Base-by-base conservation (phyloP, 2,888 invertebrate species). In the Sarcophaga caerulescens region DNA sequence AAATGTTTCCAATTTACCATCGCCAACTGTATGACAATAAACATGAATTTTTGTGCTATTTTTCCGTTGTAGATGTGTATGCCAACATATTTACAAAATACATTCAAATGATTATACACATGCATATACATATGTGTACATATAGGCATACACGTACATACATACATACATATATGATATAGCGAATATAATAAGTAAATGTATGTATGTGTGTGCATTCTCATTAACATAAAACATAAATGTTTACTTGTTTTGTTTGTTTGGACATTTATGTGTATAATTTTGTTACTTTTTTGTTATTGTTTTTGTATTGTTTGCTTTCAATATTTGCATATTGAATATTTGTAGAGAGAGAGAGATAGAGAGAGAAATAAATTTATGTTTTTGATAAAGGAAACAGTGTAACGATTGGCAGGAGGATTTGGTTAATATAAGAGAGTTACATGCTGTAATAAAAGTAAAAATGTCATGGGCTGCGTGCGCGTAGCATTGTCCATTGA, bases 181-280 rank as follows among this genome's bases (percentile, higher is more conserved):
- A 35, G 35, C 6, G 35, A 35, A 35, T 35, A 35, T 35, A 35
- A 3, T 66, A 19, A 21, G 45, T n/a, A 62, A n/a, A 12, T 60
- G 11, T 12, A 14, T 19, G 59, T 1, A 57, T 47, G 10, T 63
- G 14, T 63, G 21, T 63, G 19, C 19, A 63, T 65, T 52, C 91
- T 91, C 91, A 91, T 91, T 91, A 91, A 90, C 91, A 91, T 91
- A 91, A 91, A 91, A 90, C 91, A 91, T 90, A 91, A 91, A 91
- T 91, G 90, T 91, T 90, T 91, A 90, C 91, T 90, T 90, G n/a
- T 91, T 89, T 90, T 89, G 85, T 59, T 85, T 87, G 74, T 77
- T 83, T 81, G 71, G 74, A 75, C 73, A 66, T 87, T 85, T 88
- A 87, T 88, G 87, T 87, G 84, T 89, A 44, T 75, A 66, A 70